These are phyloP conservation scores for Sepiola atlantica DNA, from an alignment of 2,888 invertebrate species.

Conservation along the genomic window DNA sequence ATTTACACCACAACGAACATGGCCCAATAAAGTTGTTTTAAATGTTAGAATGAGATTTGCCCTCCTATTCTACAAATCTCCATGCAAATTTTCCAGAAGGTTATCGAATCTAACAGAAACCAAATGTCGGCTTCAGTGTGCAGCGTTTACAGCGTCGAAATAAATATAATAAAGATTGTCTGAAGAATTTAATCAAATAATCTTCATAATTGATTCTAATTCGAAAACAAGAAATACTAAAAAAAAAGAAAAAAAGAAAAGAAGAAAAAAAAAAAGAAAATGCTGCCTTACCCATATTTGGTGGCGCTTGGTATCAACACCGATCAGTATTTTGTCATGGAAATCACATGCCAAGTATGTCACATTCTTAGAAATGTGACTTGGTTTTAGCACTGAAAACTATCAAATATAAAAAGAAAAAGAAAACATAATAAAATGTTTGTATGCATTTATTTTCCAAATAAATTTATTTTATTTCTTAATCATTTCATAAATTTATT, in stretches of 20 bases:
- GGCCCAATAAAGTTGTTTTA: no score
- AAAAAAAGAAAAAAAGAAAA: no score
- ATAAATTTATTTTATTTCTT: neutral
- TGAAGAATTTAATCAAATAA: neutral
- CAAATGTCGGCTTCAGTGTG: no score
- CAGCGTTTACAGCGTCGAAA: no score
- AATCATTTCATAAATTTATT: neutral
- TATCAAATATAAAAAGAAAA: neutral
- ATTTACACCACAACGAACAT: no score
- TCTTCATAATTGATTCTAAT: neutral
- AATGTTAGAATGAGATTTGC: no score
- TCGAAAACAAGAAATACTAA: neutral
- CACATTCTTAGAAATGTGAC: conserved; percentile 39
- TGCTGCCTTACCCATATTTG: conserved; percentile 43
- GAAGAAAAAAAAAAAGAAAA: neutral
- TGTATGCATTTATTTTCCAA: neutral
- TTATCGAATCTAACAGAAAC: no score
- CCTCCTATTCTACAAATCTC: no score
- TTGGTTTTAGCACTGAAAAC: neutral
- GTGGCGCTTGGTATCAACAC: conserved; percentile 2
- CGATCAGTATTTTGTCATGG: conserved; percentile 43
- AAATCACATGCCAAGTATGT: conserved; percentile 10
- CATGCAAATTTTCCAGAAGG: no score
- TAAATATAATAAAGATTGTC: no score
- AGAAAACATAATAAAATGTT: neutral